These are phyloP conservation scores for Drosophila sulfurigaster DNA, from an alignment of 1,140 invertebrate genomes.

Conservation along the genomic window DNA sequence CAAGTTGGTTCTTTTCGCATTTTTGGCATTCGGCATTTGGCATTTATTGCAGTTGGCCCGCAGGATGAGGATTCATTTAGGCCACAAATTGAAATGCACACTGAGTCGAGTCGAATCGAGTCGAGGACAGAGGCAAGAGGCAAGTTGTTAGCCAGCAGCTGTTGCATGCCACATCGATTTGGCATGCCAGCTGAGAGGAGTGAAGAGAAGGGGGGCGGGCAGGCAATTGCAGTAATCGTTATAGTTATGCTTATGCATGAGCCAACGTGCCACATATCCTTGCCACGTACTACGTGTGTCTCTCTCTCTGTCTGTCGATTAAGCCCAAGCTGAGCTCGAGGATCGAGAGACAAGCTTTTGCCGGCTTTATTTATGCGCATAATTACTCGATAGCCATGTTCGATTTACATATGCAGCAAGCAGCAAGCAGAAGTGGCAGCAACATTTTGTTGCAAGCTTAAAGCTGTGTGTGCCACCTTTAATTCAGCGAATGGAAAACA, in stretches of 20 bases:
- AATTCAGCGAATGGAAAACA: conserved; percentile 22
- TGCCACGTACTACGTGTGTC: conserved; percentile 22
- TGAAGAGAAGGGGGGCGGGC: neutral
- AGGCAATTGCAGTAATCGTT: conserved; percentile 44
- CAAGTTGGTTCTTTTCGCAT: conserved; percentile 3
- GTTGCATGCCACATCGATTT: conserved; percentile 76
- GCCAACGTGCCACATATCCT: conserved; percentile 45
- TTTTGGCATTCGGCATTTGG: conserved; percentile 22
- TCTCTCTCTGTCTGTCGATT: conserved; percentile 41
- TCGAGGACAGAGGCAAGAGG: neutral
- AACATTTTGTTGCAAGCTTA: conserved; percentile 43
- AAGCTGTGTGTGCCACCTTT: conserved; percentile 17
- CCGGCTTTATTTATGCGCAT: conserved; percentile 70
- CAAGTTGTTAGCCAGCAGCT: conserved; percentile 69
- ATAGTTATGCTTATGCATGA: conserved; percentile 80
- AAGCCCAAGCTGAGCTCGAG: conserved; percentile 28
- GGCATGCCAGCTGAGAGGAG: conserved; percentile 7
- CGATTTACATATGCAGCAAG: conserved; percentile 71
- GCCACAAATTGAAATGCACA: conserved; percentile 72
- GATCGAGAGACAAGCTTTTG: conserved; percentile 25
- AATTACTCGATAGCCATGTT: conserved; percentile 54
- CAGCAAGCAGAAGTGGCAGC: conserved; percentile 14
- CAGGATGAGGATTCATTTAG: conserved; percentile 34
- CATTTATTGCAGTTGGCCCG: conserved; percentile 33
- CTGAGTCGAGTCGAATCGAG: conserved; percentile 37